These are phyloP conservation scores for Drosophila paranaensis DNA, from an alignment of 2,888 invertebrate genomes.

Conservation along the genomic window DNA sequence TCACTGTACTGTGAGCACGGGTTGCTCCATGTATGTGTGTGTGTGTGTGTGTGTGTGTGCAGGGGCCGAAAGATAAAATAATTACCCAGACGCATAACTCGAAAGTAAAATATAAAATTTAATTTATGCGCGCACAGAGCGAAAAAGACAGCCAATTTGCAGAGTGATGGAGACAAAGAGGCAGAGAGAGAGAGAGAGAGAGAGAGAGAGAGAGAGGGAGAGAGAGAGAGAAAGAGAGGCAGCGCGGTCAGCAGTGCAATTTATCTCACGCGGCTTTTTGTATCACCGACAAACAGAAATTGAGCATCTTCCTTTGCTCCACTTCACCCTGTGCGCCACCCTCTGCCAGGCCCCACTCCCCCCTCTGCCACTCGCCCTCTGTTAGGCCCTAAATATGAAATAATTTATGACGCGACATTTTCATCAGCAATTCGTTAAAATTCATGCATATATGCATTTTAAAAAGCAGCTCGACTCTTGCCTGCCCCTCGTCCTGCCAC, in stretches of 20 bases:
- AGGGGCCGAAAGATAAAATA: slow-evolving; percentile 71
- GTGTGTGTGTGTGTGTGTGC: slow-evolving; percentile 5
- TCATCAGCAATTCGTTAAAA: slow-evolving; percentile 83
- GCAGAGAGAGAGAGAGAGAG: background rate
- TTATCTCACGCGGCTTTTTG: slow-evolving; percentile 71
- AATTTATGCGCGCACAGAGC: slow-evolving; percentile 78
- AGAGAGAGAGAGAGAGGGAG: background rate
- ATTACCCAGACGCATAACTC: slow-evolving; percentile 80
- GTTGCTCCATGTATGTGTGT: background rate
- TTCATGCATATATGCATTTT: slow-evolving; percentile 79
- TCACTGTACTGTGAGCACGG: slow-evolving; percentile 5
- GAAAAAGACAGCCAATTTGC: slow-evolving; percentile 31
- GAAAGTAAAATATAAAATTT: slow-evolving; percentile 77
- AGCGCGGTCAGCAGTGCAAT: slow-evolving; percentile 61
- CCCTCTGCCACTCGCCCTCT: slow-evolving; percentile 2
- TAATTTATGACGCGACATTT: slow-evolving; percentile 83
- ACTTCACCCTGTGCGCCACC: background rate
- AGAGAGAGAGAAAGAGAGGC: background rate
- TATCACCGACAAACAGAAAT: slow-evolving; percentile 30
- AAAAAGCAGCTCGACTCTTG: slow-evolving; percentile 44
- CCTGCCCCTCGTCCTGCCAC: background rate
- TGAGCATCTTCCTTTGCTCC: slow-evolving; percentile 18
- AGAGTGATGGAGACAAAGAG: background rate
- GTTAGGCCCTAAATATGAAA: slow-evolving; percentile 72
- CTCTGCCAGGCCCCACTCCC: background rate